Base-by-base conservation (phyloP, 2,888 invertebrate genomes). In the Noctua janthe region DNA sequence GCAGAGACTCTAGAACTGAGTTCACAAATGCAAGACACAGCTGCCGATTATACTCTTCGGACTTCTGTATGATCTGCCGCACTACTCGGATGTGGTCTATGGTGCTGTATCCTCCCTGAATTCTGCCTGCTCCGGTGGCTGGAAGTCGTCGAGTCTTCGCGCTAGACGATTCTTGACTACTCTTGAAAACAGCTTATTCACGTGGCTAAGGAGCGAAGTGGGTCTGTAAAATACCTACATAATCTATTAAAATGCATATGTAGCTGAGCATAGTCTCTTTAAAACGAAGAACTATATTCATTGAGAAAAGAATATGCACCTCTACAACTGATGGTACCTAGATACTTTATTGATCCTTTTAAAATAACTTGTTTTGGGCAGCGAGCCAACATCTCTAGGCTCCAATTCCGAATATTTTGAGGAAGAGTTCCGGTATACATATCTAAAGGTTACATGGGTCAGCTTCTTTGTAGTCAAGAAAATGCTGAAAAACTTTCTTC, bases 271-370 rank as follows among this genome's bases (percentile, higher is more conserved):
- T 11, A 35, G 3, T 29, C 6, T 79, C n/a, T 54, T 54, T 23
- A 29, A n/a, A 43, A 51, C 10, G 2, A n/a, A 20, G n/a, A 82
- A 74, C 8, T 39, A n/a, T 15, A 54, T n/a, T 4, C 29, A 35
- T 64, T 64, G 20, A 54, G 82, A 39, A 64, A 69, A 17, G 4
- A 74, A 71, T 23, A 23, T 49, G 17, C 10, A 0, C 13, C 10
- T 47, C 59, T 8, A 29, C 29, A 82, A 39, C 51, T 56, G 54
- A 62, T 29, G 35, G 35, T 71, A 73, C 74, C 51, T 56, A 67
- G 47, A 39, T 81, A 64, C 35, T 71, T 71, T 82, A 82, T 87
- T 74, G 85, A 85, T 80, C 69, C 74, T 69, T 87, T 80, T 76
- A 70, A 72, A 85, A 80, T 80, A 76, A 80, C 83, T 76, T 71